These are phyloP conservation scores for Lasioglossum villosulum DNA, from an alignment of 2,888 invertebrate genomes.

Conservation along the genomic window DNA sequence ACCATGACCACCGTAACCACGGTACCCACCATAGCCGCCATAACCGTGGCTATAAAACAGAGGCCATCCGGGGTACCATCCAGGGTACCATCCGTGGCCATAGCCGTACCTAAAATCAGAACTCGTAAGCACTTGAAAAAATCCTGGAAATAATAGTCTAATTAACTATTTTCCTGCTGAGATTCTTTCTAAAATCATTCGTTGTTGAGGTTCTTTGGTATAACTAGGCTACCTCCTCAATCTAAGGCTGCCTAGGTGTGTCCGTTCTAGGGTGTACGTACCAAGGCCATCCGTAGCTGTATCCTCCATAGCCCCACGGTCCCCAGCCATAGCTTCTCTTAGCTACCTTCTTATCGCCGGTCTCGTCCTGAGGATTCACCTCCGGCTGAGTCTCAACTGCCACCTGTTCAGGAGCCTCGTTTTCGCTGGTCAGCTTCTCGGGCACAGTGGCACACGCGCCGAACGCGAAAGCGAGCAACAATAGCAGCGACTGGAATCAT, in stretches of 20 bases:
- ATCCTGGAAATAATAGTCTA: not conserved
- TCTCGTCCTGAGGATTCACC: slow-evolving; percentile 45
- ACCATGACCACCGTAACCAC: slow-evolving; percentile 44
- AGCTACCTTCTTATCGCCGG: slow-evolving; percentile 70
- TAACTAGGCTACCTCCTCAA: not conserved
- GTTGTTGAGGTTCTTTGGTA: not conserved
- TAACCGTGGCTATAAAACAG: slow-evolving; percentile 56
- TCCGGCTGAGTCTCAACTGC: slow-evolving; percentile 53
- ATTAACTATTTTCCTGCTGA: not conserved
- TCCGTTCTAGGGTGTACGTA: slow-evolving; percentile 49
- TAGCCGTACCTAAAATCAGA: slow-evolving; percentile 63
- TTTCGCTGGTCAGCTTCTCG: slow-evolving; percentile 49
- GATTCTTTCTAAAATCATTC: not conserved
- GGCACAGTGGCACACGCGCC: slow-evolving; percentile 59
- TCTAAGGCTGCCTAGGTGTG: not conserved
- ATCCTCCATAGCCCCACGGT: slow-evolving; percentile 64
- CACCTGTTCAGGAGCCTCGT: slow-evolving; percentile 59
- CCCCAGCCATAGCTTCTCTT: slow-evolving; percentile 74
- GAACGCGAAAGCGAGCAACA: slow-evolving; percentile 66
- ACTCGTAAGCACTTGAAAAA: not conserved
- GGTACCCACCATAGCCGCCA: slow-evolving; percentile 64
- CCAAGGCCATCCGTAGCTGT: slow-evolving; percentile 73
- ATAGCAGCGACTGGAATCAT: slow-evolving; percentile 69
- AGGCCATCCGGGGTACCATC: slow-evolving; percentile 36
- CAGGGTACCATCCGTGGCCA: slow-evolving; percentile 42